A percentile compares a stretch with the other conserved stretches of the same genome.
Evolutionary conservation across 2,797 vertebrate genomes (phyloP).

Genomic region (Sebastes wilsoni): DNA sequence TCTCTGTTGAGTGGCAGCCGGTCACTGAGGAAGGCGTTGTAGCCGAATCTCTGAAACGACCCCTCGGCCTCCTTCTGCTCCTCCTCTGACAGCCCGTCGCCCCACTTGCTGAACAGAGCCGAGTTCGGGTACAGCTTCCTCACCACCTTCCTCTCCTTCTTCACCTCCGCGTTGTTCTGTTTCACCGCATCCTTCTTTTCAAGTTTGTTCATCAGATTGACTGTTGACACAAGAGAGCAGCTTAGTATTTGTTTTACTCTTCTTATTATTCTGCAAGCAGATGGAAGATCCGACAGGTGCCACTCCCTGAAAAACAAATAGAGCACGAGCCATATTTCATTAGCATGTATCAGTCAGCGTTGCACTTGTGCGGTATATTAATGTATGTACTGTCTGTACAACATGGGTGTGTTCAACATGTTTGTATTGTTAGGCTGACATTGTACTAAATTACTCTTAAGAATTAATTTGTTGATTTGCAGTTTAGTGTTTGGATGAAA

Average conservation of each 20-base stretch:
- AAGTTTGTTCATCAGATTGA: constrained; percentile 40
- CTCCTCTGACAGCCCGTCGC: constrained; percentile 87
- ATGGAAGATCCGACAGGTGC: accelerated
- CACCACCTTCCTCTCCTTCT: constrained; percentile 39
- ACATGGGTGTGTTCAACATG: not conserved
- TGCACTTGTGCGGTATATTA: not conserved
- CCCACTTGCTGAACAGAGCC: constrained; percentile 88
- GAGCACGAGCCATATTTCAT: not conserved
- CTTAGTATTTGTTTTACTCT: not conserved
- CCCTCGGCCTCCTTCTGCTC: constrained; percentile 85
- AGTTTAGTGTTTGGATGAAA: not conserved
- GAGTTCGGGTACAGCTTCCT: constrained; percentile 88
- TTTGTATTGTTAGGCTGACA: not conserved
- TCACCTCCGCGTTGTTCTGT: not conserved
- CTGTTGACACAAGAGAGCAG: constrained; percentile 28
- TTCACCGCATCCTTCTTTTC: not conserved
- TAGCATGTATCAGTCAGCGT: not conserved
- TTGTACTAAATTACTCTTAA: not conserved
- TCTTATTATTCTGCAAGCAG: not conserved
- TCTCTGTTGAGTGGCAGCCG: constrained; percentile 88
- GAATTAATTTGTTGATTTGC: not conserved
- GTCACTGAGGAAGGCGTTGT: constrained; percentile 94
- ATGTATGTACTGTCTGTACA: not conserved
- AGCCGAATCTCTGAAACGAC: constrained; percentile 90
- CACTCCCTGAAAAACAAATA: not conserved